Conservation (phyloP, 1,140 invertebrate species). For the Tribolium madens region DNA sequence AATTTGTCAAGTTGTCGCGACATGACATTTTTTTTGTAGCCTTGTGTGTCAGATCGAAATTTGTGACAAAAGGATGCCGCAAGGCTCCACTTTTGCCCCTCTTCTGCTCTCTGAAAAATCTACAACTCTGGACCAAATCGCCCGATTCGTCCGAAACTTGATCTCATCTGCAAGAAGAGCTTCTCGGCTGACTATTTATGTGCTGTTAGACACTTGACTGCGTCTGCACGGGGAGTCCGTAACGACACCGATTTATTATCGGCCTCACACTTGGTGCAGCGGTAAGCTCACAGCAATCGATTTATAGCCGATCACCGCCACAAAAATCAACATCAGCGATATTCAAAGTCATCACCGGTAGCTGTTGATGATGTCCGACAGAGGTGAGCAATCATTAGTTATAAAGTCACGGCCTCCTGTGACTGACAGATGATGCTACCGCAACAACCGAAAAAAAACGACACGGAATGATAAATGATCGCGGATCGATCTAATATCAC, state of each 20-base stretch:
- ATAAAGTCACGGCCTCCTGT: slow-evolving; percentile 16
- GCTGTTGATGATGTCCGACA: slow-evolving; percentile 41
- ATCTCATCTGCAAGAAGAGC: not conserved
- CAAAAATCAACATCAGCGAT: slow-evolving; percentile 1
- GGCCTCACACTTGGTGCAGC: slow-evolving; percentile 51
- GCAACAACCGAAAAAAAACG: slow-evolving; percentile 32
- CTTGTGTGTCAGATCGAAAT: too few species aligned
- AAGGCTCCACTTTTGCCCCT: too few species aligned
- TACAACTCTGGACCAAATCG: too few species aligned
- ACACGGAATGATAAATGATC: slow-evolving; percentile 21
- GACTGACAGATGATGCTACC: slow-evolving; percentile 37
- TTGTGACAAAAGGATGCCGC: not conserved
- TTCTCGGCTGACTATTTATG: slow-evolving; percentile 48
- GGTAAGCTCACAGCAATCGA: slow-evolving; percentile 8
- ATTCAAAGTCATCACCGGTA: slow-evolving; percentile 11
- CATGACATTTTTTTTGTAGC: too few species aligned
- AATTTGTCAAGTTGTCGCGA: too few species aligned
- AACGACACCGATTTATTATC: slow-evolving; percentile 53
- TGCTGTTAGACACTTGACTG: slow-evolving; percentile 51
- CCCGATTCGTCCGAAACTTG: too few species aligned
- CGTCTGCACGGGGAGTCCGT: slow-evolving; percentile 50
- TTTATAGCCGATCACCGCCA: not conserved
- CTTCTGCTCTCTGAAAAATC: too few species aligned
- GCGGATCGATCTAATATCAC: slow-evolving; percentile 11
- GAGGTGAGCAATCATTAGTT: slow-evolving; percentile 42